phyloP scores from a whole-genome alignment of 1,140 invertebrate species.

The Melitaea cinxia region DNA sequence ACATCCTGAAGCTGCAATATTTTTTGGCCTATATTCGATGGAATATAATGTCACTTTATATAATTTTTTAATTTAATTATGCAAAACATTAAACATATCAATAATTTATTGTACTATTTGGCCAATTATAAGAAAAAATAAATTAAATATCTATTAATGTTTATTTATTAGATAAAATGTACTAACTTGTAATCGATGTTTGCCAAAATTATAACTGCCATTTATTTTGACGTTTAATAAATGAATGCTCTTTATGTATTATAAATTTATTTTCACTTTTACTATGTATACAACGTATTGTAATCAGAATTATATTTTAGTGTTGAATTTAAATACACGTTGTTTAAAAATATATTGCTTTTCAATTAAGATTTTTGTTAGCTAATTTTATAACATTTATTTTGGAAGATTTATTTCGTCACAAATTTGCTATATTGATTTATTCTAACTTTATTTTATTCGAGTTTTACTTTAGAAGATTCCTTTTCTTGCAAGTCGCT shows the following conservation, averaged over 20 bases:
- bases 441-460: constrained; percentile 39
- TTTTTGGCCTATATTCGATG: constrained; percentile 19
- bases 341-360: constrained; percentile 62
- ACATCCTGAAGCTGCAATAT: neutral
- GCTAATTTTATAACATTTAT: constrained; percentile 72
- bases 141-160: too few relatives aligned
- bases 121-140: neutral
- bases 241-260: constrained; percentile 30
- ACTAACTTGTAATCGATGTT: constrained; percentile 41
- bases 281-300: constrained; percentile 62
- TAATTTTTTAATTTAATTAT: neutral
- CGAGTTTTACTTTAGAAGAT: constrained; percentile 36
- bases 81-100: constrained; percentile 2
- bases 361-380: constrained; percentile 54
- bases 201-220: constrained; percentile 74
- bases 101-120: neutral
- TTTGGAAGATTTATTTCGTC: constrained; percentile 75
- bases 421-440: constrained; percentile 46
- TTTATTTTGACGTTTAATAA: constrained; percentile 55
- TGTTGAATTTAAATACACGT: constrained; percentile 76
- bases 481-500: constrained; percentile 73
- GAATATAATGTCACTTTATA: constrained; percentile 9
- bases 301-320: constrained; percentile 72
- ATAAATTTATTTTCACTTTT: constrained; percentile 52
- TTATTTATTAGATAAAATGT: neutral